These are phyloP conservation scores for Tiaroga cobitis DNA, from an alignment of 2,797 vertebrate genomes.

Conservation along the genomic window DNA sequence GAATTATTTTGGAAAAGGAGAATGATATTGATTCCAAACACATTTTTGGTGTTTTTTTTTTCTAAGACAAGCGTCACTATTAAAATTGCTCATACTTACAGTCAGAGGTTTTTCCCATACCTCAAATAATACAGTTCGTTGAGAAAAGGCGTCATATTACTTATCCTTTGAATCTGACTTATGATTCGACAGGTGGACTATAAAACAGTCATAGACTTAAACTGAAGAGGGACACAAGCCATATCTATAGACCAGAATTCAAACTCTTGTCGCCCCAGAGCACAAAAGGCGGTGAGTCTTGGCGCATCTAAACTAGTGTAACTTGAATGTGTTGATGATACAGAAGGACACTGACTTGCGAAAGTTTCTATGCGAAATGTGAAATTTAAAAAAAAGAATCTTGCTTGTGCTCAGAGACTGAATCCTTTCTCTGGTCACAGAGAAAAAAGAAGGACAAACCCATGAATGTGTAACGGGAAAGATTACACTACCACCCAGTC, in stretches of 20 bases:
- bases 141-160: neutral
- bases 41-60: neutral
- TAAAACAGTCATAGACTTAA: neutral
- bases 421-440: neutral
- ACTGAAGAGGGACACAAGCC: neutral
- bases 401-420: neutral
- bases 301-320: neutral
- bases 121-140: neutral
- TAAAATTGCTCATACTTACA: neutral
- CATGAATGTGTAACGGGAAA: neutral
- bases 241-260: neutral
- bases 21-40: neutral
- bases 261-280: too few species aligned
- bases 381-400: neutral
- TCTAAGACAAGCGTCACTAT: neutral
- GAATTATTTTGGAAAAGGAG: constrained; percentile 9
- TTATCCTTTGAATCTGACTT: neutral
- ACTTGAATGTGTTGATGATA: neutral
- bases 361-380: neutral
- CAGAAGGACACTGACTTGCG: neutral
- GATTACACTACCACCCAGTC: neutral
- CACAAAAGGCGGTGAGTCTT: neutral
- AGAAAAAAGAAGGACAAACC: constrained; percentile 3
- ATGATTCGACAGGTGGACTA: neutral
- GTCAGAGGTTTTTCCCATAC: neutral